phyloP scores from a whole-genome alignment of 2,797 vertebrate genomes.

The Ceryle rudis region DNA sequence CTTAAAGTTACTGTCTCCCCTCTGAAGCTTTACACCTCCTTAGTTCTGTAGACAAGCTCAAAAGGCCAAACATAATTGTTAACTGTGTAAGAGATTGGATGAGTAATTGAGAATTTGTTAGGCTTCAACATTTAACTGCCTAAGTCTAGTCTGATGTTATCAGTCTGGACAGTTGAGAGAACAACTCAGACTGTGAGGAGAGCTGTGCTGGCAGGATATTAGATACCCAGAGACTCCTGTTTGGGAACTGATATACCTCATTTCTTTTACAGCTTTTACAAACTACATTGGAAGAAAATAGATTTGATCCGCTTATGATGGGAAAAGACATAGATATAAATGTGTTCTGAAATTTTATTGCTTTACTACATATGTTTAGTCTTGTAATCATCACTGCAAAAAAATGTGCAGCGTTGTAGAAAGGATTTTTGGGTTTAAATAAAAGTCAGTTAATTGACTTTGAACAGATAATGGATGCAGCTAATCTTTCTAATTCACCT shows the following conservation, averaged over 20 bases:
- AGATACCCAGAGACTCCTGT: neutral
- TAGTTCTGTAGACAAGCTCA: neutral
- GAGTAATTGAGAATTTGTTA: neutral
- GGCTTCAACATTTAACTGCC: neutral
- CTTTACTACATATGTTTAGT: neutral
- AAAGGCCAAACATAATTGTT: neutral
- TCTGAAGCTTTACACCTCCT: neutral
- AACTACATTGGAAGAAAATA: neutral
- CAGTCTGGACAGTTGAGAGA: neutral
- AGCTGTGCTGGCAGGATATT: neutral
- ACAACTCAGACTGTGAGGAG: neutral
- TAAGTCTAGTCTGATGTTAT: neutral
- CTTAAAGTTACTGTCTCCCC: neutral
- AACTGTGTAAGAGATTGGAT: neutral
- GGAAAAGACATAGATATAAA: neutral
- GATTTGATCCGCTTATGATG: neutral
- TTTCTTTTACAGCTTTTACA: neutral
- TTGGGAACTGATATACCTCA: neutral
- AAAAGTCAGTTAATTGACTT: conserved; percentile 18
- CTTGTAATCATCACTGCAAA: neutral
- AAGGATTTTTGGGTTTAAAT: neutral
- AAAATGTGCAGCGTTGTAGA: neutral
- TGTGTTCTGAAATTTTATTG: neutral
- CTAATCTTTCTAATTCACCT: conserved; percentile 9
- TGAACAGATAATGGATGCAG: neutral